phyloP scores from a whole-genome alignment of 2,797 vertebrate species.

The Chelonia mydas region DNA sequence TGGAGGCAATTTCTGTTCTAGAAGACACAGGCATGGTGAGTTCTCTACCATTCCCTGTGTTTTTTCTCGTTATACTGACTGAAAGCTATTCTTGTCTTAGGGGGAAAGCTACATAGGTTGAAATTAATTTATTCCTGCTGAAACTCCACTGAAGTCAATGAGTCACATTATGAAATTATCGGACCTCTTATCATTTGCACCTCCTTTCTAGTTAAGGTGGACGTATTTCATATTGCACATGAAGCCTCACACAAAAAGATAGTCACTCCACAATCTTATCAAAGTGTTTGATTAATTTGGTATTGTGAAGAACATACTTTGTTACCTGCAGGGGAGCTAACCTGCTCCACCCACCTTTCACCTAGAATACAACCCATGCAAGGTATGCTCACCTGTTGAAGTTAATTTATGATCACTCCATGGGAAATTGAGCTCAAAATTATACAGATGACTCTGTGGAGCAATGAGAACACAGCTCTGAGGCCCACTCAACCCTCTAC shows the following conservation, averaged over 20 bases:
- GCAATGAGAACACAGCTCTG: background rate
- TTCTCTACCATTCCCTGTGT: background rate
- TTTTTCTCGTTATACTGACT: background rate
- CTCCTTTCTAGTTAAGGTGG: background rate
- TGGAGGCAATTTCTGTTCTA: background rate
- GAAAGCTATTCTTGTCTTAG: background rate
- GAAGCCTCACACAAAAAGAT: background rate
- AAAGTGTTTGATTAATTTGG: background rate
- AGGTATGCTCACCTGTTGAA: background rate
- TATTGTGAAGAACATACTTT: background rate
- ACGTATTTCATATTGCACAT: background rate
- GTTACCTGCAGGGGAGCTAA: background rate
- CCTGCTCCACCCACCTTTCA: background rate
- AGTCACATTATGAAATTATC: background rate
- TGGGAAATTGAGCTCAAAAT: background rate
- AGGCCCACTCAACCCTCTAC: background rate
- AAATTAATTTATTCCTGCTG: background rate
- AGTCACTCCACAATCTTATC: background rate
- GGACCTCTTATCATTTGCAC: background rate
- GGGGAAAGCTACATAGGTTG: background rate
- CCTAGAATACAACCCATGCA: background rate
- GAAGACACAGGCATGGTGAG: background rate
- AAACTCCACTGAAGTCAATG: background rate
- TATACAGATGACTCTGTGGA: background rate
- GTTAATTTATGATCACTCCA: background rate